Base-by-base conservation (phyloP, 2,113 vertebrate genomes). In the Pipra filicauda region DNA sequence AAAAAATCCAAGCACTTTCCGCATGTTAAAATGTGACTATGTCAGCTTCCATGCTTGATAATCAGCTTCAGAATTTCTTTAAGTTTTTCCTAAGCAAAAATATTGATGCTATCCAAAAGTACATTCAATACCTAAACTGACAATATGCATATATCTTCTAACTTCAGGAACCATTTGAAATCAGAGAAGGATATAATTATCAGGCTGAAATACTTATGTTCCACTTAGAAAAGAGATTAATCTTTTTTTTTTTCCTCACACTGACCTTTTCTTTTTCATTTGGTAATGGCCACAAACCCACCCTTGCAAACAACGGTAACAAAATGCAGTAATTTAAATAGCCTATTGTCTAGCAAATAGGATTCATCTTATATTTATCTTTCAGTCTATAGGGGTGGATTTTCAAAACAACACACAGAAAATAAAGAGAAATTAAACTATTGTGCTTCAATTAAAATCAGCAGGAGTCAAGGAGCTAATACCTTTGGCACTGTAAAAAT, bases 361-460 rank as follows among this genome's bases (percentile, higher is more conserved):
- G 5, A 9, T 57, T 90, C 31, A 17, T 59, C 35, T 15, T 80
- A 37, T 48, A 74, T 91, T 79, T 93, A 70, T 66, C 54, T 22
- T 93, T 55, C 43, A 48, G n/a, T 72, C 85, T 69, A 43, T n/a
- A 72, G 76, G 55, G 33, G 58, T 7, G 0, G 15, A 80, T 91
- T 97, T 97, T 93, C 72, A 73, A 80, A 91, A 74, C 59, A 65
- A 48, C 52, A 79, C 19, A 30, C 8, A 59, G 76, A 85, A 92
- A 95, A 39, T 66, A 89, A 95, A 84, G 55, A 84, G 41, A 93
- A 90, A 95, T 88, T 35, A 88, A 88, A 41, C 49, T 71, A 55
- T 48, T 75, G 23, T 73, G 89, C 33, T 61, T 55, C 30, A 37
- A 74, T 69, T 93, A 75, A 84, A 88, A 86, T 80, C 80, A 48